Evolutionary conservation across 92 coral and sea anemone genomes (phyloP).

Genomic region (Micromussa lordhowensis): DNA sequence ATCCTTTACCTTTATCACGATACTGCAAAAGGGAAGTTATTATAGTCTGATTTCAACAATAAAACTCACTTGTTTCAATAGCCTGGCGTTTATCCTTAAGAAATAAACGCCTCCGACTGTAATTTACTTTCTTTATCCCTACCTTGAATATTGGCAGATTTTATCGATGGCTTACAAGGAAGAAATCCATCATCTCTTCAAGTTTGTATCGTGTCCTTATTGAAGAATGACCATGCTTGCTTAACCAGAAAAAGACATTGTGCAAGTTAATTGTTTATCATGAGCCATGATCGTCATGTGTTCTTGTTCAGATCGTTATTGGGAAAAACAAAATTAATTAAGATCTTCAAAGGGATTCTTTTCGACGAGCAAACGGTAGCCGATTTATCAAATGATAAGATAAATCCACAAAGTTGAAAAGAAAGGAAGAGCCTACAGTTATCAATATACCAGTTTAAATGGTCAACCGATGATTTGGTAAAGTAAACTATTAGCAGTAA

Average conservation of each 20-base stretch:
- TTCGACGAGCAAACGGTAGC: background rate
- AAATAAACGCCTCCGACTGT: background rate
- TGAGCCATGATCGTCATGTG: background rate
- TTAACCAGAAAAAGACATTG: background rate
- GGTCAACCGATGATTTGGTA: background rate
- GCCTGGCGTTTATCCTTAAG: background rate
- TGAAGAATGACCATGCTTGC: background rate
- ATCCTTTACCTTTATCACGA: background rate
- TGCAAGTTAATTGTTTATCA: background rate
- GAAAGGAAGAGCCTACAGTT: background rate
- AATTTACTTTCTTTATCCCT: background rate
- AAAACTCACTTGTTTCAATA: background rate
- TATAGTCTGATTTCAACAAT: background rate
- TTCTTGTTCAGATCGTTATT: background rate
- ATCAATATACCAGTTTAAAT: background rate
- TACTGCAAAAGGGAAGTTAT: background rate
- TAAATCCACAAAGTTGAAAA: background rate
- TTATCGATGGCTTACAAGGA: background rate
- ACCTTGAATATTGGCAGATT: background rate
- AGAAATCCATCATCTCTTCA: background rate
- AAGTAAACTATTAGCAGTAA: background rate
- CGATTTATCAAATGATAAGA: background rate
- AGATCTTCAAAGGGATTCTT: background rate
- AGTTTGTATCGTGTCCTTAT: background rate
- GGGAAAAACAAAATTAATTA: background rate